phyloP scores from a whole-genome alignment of 2,797 vertebrate species.

The Sciaenops ocellatus region DNA sequence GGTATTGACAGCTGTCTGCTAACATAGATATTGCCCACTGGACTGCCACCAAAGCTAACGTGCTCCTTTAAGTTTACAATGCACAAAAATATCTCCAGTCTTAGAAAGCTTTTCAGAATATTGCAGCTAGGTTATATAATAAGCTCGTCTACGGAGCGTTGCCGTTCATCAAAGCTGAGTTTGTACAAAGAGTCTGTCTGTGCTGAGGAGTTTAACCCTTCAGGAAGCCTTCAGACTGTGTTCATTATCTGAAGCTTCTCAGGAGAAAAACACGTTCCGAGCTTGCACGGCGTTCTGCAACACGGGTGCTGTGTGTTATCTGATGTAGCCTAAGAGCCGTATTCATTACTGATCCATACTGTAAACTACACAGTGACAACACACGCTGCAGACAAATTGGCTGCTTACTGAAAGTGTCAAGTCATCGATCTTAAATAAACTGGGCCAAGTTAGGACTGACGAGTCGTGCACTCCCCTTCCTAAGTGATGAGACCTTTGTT shows the following conservation, averaged over 20 bases:
- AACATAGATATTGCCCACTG: too few relatives aligned
- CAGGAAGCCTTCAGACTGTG: conserved; percentile 31
- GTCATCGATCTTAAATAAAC: conserved; percentile 46
- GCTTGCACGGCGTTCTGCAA: background rate
- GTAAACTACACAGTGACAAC: conserved; percentile 9
- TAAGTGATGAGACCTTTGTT: background rate
- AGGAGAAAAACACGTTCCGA: conserved; percentile 4
- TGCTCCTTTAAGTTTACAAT: background rate
- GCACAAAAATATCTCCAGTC: background rate
- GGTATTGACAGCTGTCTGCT: too few relatives aligned
- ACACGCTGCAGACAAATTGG: conserved; percentile 37
- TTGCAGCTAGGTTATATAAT: conserved; percentile 22
- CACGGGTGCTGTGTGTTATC: background rate
- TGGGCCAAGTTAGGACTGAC: background rate
- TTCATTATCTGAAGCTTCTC: conserved; percentile 32
- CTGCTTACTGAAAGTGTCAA: conserved; percentile 34
- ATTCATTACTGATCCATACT: conserved; percentile 34
- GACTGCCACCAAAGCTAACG: background rate
- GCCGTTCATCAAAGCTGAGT: conserved; percentile 40
- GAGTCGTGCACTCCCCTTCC: background rate
- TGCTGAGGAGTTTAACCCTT: conserved; percentile 24
- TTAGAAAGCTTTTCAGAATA: background rate
- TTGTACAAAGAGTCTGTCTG: conserved; percentile 13
- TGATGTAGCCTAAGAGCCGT: conserved; percentile 14
- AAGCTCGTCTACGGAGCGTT: background rate